phyloP scores from a whole-genome alignment of 2,888 invertebrate genomes.

The Volucella inflata region DNA sequence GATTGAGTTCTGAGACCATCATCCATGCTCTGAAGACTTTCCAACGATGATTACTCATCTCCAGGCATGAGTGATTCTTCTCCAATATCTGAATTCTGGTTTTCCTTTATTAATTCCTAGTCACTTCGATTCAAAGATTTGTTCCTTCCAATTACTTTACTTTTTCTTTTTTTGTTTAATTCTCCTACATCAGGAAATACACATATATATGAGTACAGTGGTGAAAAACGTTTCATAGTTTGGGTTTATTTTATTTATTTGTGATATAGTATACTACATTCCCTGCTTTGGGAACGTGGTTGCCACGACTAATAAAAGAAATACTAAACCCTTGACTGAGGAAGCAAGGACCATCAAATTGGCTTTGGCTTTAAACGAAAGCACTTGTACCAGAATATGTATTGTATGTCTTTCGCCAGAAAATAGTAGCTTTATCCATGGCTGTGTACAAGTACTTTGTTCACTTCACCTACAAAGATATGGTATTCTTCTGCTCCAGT shows the following conservation, averaged over 20 bases:
- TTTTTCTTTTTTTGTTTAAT: neutral
- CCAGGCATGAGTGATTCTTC: conserved; percentile 57
- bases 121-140: neutral
- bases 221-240: neutral
- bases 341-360: too few species aligned
- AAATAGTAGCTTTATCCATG: neutral
- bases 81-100: conserved; percentile 36
- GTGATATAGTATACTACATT: too few species aligned
- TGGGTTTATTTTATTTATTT: conserved; percentile 13
- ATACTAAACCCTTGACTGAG: too few species aligned
- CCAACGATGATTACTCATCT: conserved; percentile 56
- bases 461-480: conserved; percentile 9
- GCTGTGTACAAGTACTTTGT: neutral
- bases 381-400: too few species aligned
- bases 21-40: conserved; percentile 23
- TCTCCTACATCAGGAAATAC: conserved; percentile 7
- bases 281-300: too few species aligned
- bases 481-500: conserved; percentile 13
- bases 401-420: neutral
- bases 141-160: neutral
- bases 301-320: too few species aligned
- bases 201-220: neutral
- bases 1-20: conserved; percentile 43
- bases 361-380: too few species aligned
- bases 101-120: conserved; percentile 25